Evolutionary conservation across 2,888 invertebrate genomes (phyloP), one percentile per base, ranked within the genome.

Genomic region (Cosmopolites sordidus): DNA sequence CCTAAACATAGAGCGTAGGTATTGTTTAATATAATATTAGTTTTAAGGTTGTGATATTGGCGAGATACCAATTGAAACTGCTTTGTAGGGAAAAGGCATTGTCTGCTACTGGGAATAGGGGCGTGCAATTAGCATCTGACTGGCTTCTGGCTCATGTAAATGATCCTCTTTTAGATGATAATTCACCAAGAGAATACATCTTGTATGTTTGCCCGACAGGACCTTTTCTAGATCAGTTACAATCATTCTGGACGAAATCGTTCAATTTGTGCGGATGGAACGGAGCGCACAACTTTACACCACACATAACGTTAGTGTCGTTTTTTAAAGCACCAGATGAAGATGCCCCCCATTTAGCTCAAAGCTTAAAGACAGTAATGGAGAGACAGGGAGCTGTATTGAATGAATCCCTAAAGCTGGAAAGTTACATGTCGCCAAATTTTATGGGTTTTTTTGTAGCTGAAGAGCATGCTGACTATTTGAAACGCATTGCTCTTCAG

Each of bases 401-500:
- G 16, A 79, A 80, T 61, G 80, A 81, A 53, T 81, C 83, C 0
- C 74, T 89, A 3, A 83, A 83, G 64, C 73, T 93, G 44, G 92
- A 93, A 71, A 83, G 87, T 0, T 92, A 92, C 66, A 83, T 88
- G 43, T 92, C 92, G 18, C 86, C 85, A 14, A 92, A 92, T 73
- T 94, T 92, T 70, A 91, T 94, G 86, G 94, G 93, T 0, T 81
- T 92, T 43, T 93, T 93, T 75, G 84, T 93, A 1, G 85, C 86
- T 11, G 89, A 92, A 62, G 82, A 86, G 58, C 87, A 89, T 75
- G 89, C 89, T 0, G 86, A 87, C 61, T 86, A 88, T 70, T 76
- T 93, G 51, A 88, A 87, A 69, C 80, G 84, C 60, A 79, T 92
- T 61, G 87, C 91, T 1, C 78, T 86, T 62, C 84, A 87, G 67